Base-by-base conservation (phyloP, 2,888 invertebrate species). In the Hypomecis atomaria region DNA sequence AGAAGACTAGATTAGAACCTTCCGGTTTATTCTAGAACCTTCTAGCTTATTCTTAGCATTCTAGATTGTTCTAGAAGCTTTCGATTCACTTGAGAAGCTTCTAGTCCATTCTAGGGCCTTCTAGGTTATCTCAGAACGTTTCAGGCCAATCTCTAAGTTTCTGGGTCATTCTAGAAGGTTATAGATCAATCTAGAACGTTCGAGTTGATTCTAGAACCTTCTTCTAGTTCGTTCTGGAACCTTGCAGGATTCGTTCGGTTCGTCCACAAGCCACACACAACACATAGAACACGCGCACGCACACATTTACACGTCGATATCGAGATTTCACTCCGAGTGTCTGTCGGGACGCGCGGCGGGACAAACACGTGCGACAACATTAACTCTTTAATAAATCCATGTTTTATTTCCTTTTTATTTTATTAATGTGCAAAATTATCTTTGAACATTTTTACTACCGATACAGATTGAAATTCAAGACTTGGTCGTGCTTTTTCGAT, bases 251-350 rank as follows among this genome's bases (percentile, higher is more conserved):
- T 48, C 34, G 48, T n/a, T 34, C 2, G 10, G 7, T 33, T 33
- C 75, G 76, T 79, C 67, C 61, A 59, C 67, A 62, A 72, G 71
- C 72, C 69, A 66, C 72, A 74, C 77, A 78, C 81, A 78, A 78
- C 78, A 78, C 44, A 66, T 65, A 55, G n/a, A n/a, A 60, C 66
- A 69, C 83, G 76, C 75, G 75, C 71, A 77, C 64, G 74, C 69
- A 69, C 59, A 69, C 62, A 55, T 45, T 48, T 23, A 66, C 65
- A 65, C 61, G 52, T 65, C 44, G 67, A 72, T 67, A 72, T 69
- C 72, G 76, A 81, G 78, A 81, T 80, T 71, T 62, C 71, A 74
- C 78, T 77, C 74, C 76, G 74, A 61, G 61, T 63, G 62, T 66
- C 65, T 52, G 43, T 59, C 43, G 11, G 57, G 8, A 47, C 47